phyloP scores from a whole-genome alignment of 2,888 invertebrate genomes.

The Drosophila limbata region DNA sequence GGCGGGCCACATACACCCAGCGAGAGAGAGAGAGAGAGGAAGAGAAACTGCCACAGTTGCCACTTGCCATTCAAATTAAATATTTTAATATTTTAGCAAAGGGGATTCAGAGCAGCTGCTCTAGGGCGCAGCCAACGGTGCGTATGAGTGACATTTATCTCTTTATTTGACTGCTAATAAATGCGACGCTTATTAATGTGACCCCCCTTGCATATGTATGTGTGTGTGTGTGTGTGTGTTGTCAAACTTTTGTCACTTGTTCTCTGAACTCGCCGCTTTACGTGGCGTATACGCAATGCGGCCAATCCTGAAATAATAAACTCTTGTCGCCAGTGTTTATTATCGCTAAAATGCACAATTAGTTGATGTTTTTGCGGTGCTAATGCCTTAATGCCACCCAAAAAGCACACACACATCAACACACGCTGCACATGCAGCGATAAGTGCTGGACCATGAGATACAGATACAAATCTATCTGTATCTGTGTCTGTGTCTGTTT shows the following conservation, averaged over 20 bases:
- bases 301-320: slow-evolving; percentile 74
- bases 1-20: slow-evolving; percentile 35
- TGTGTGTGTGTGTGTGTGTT: slow-evolving; percentile 8
- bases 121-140: slow-evolving; percentile 47
- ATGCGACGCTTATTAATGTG: slow-evolving; percentile 76
- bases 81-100: slow-evolving; percentile 67
- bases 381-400: slow-evolving; percentile 71
- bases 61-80: slow-evolving; percentile 61
- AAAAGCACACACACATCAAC: slow-evolving; percentile 23
- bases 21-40: not conserved
- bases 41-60: slow-evolving; percentile 10
- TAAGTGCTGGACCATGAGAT: slow-evolving; percentile 56
- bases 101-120: slow-evolving; percentile 43
- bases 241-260: slow-evolving; percentile 70
- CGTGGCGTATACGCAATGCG: slow-evolving; percentile 55
- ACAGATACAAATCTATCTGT: slow-evolving; percentile 24
- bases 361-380: slow-evolving; percentile 79
- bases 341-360: slow-evolving; percentile 79
- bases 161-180: slow-evolving; percentile 79
- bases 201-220: slow-evolving; percentile 20
- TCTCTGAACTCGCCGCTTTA: slow-evolving; percentile 1
- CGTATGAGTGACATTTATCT: slow-evolving; percentile 79
- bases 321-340: slow-evolving; percentile 70
- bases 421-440: slow-evolving; percentile 57
- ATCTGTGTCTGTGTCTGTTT: slow-evolving; percentile 14